Percentiles rank a stretch among this genome's conserved stretches.
These are phyloP conservation scores for Drosophila littoralis DNA, from an alignment of 1,140 invertebrate genomes.

Conservation along the genomic window DNA sequence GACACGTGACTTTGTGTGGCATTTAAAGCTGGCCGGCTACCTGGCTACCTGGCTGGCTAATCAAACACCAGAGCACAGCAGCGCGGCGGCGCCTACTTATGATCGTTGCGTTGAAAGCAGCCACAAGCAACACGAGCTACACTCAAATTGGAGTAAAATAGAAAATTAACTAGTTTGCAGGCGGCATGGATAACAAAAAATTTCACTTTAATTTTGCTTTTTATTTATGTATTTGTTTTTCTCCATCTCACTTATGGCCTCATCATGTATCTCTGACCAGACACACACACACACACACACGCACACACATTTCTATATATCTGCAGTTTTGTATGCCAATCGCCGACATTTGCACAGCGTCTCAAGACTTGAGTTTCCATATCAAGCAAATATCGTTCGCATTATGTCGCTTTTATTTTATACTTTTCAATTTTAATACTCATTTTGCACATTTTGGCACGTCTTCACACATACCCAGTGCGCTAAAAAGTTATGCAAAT, in stretches of 20 bases:
- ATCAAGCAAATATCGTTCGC: slow-evolving; percentile 37
- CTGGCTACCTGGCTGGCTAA: slow-evolving; percentile 16
- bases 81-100: slow-evolving; percentile 37
- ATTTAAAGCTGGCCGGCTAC: neutral
- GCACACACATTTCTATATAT: slow-evolving; percentile 31
- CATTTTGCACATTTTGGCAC: slow-evolving; percentile 53
- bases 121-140: slow-evolving; percentile 33
- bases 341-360: slow-evolving; percentile 55
- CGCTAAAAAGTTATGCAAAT: neutral
- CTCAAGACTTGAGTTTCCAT: slow-evolving; percentile 62
- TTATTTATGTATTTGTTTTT: slow-evolving; percentile 83
- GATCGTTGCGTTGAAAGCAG: slow-evolving; percentile 65
- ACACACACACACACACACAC: slow-evolving; percentile 2
- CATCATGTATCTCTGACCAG: slow-evolving; percentile 37
- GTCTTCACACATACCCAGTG: slow-evolving; percentile 24
- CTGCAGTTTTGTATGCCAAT: slow-evolving; percentile 76
- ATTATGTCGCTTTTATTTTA: slow-evolving; percentile 69
- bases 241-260: slow-evolving; percentile 62
- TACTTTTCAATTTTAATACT: slow-evolving; percentile 37
- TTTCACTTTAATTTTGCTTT: slow-evolving; percentile 84
- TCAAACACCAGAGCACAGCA: slow-evolving; percentile 6
- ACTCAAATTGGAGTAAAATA: slow-evolving; percentile 84
- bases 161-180: slow-evolving; percentile 83
- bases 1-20: slow-evolving; percentile 54
- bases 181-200: slow-evolving; percentile 61